These are phyloP conservation scores for Dermochelys coriacea DNA, from an alignment of 2,797 vertebrate genomes.

Conservation along the genomic window DNA sequence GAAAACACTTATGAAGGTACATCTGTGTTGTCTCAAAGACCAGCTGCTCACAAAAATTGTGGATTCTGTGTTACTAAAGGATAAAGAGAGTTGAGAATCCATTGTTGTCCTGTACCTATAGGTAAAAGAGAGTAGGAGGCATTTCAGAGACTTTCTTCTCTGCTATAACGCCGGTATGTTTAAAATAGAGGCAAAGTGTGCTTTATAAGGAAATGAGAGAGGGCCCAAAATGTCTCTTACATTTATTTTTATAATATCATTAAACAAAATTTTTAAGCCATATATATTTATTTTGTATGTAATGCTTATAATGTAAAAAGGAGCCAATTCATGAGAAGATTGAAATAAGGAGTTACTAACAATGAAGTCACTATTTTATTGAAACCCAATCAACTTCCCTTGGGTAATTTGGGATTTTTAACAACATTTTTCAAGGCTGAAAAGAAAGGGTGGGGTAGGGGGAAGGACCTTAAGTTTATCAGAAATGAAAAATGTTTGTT, in stretches of 20 bases:
- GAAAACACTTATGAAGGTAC: not conserved
- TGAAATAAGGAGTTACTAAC: slow-evolving; percentile 77
- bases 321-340: slow-evolving; percentile 67
- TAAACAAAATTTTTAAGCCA: slow-evolving; percentile 72
- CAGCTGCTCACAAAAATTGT: slow-evolving; percentile 10
- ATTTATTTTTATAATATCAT: slow-evolving; percentile 79
- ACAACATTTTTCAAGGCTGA: slow-evolving; percentile 75
- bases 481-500: slow-evolving; percentile 78
- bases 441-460: slow-evolving; percentile 19
- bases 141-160: slow-evolving; percentile 32
- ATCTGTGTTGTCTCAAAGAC: slow-evolving; percentile 21
- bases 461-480: slow-evolving; percentile 69
- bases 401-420: slow-evolving; percentile 77
- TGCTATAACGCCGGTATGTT: slow-evolving; percentile 46
- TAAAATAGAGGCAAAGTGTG: slow-evolving; percentile 54
- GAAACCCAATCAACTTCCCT: slow-evolving; percentile 80
- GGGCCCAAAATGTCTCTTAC: slow-evolving; percentile 72
- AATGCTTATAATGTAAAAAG: slow-evolving; percentile 68
- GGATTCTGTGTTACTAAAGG: not conserved
- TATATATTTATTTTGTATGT: slow-evolving; percentile 76
- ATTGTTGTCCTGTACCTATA: not conserved
- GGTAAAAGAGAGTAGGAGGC: not conserved
- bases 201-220: slow-evolving; percentile 65
- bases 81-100: slow-evolving; percentile 24
- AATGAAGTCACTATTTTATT: slow-evolving; percentile 83